Conservation (phyloP, 2,888 invertebrate species). For the Dryadula phaetusa region DNA sequence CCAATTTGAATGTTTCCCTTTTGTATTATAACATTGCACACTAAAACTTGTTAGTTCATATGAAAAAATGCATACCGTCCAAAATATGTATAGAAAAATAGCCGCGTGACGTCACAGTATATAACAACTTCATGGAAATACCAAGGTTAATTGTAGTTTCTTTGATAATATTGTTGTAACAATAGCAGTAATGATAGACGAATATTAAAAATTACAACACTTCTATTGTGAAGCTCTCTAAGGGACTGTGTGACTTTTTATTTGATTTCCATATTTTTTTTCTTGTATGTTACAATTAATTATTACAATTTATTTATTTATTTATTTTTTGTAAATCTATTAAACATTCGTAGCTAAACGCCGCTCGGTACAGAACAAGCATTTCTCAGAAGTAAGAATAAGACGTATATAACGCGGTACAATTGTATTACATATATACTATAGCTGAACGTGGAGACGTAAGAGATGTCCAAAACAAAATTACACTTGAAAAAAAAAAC, state of each 20-base stretch:
- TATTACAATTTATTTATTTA: too few relatives aligned
- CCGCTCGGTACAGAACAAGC: conserved; percentile 19
- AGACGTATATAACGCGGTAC: conserved; percentile 4
- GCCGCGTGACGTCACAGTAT: background rate
- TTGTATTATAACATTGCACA: too few relatives aligned
- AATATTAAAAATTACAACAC: conserved; percentile 49
- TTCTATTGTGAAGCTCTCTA: conserved; percentile 55
- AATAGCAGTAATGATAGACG: conserved; percentile 35
- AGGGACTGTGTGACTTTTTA: conserved; percentile 19
- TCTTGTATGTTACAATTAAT: conserved; percentile 1
- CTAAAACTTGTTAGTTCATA: too few relatives aligned
- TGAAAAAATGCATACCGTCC: background rate
- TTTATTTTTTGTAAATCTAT: conserved; percentile 18
- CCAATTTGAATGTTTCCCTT: conserved; percentile 12
- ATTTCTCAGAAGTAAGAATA: conserved; percentile 3
- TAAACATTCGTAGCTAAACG: conserved; percentile 24
- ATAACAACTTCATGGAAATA: background rate
- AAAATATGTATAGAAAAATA: background rate
- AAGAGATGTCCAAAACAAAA: background rate
- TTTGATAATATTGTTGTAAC: conserved; percentile 46
- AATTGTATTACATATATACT: conserved; percentile 6
- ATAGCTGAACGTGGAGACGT: background rate
- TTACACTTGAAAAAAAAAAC: background rate
- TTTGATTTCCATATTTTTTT: conserved; percentile 2
- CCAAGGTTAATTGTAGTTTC: conserved; percentile 57